Base-by-base conservation (phyloP, 2,113 vertebrate genomes). In the Motacilla tschutschensis region DNA sequence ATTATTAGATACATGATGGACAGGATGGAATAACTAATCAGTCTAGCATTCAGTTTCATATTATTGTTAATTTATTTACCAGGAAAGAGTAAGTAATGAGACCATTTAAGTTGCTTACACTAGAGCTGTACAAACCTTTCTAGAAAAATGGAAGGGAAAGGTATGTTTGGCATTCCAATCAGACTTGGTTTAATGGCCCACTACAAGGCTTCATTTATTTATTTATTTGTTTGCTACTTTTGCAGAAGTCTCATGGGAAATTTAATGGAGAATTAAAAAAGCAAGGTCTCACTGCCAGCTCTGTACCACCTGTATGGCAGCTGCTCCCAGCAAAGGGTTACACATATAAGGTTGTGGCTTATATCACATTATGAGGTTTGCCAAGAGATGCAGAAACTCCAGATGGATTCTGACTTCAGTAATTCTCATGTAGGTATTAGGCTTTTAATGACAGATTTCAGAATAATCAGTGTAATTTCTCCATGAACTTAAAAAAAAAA, bases 311-410 rank as follows among this genome's bases (percentile, higher is more conserved):
- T 60, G 5, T 12, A 58, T 18, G 33, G 13, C 20, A 65, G 10
- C 20, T 80, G 5, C 7, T 83, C 3, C 7, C 8, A 10, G 19
- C 8, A 9, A 47, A 71, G 10, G 17, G 8, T 40, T 38, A 36
- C 5, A 60, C 0, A 0, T 19, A 3, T 3, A 36, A 0, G 3
- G 6, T n/a, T 50, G 19, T 53, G 25, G 8, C 4, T 36, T 47
- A 16, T 35, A 24, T 26, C 16, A 35, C 28, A 10, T 48, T 33
- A 44, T n/a, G 18, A 50, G 5, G 38, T 29, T 5, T 43, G 9
- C 8, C 3, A 79, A 72, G 29, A 41, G 17, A 57, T 50, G 36
- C 5, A 71, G 18, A 38, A 74, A 50, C 2, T 59, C 7, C 57
- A 62, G 11, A 35, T 10, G 0, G 5, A 35, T 8, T 38, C 18